Evolutionary conservation across 2,888 invertebrate species (phyloP), one percentile per base, ranked within the genome.

Genomic region (Sinodicranocentrus sp.): DNA sequence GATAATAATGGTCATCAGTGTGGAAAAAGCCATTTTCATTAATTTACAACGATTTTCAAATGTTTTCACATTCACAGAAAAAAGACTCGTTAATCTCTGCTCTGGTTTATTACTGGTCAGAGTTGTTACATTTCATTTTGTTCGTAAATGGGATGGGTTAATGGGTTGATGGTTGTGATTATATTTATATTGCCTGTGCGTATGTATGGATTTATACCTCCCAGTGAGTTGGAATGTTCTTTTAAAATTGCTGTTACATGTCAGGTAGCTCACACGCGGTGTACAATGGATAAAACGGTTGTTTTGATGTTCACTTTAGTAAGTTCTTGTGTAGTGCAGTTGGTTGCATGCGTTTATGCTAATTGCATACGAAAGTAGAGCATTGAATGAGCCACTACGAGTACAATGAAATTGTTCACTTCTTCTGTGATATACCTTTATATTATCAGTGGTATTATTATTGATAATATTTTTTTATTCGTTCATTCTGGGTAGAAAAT

Each of bases 361-460:
- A 21, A 57, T 57, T 57, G 23, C 23, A 48, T 15, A n/a, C 10
- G 48, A 48, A 48, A 48, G 48, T 57, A 21, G 23, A 57, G 21
- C 57, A 23, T 57, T 19, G 57, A 57, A 57, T 23, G 57, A 2
- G 57, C 21, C 2, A 57, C 21, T 57, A 39, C n/a, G n/a, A n/a
- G 48, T 48, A 21, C 57, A 21, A 57, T 21, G 15, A 57, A 57
- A 57, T 57, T 57, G 57, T n/a, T 57, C 57, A 57, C 57, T 57
- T 57, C 23, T 57, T 57, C 21, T 23, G 57, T 57, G 17, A 5
- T n/a, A 33, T n/a, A 5, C 5, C 48, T 48, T 48, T 48, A 33
- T 33, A 33, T 33, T 33, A 33, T 33, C 10, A 15, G 15, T 48
- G 48, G 48, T 48, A 15, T 3, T 48, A 15, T 2, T 48, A 48